phyloP scores from a whole-genome alignment of 2,888 invertebrate species.

The Trimorus sp. region DNA sequence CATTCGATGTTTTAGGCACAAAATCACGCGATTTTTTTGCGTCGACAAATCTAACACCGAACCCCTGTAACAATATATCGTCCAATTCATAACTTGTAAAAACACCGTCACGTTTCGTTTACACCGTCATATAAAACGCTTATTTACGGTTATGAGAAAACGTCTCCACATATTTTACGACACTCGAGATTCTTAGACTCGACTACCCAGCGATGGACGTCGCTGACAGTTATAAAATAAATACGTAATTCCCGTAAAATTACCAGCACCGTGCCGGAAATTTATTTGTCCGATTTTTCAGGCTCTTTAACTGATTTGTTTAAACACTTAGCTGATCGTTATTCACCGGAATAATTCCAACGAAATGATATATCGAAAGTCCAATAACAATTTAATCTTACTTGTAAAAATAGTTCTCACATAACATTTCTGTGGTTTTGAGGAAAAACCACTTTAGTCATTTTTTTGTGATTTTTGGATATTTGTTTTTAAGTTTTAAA shows the following conservation, averaged over 20 bases:
- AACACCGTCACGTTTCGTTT: slow-evolving; percentile 18
- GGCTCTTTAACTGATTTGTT: too few relatives aligned
- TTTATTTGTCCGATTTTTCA: too few relatives aligned
- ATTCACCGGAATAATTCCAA: too few relatives aligned
- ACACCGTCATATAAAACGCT: slow-evolving; percentile 15
- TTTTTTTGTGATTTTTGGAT: too few relatives aligned
- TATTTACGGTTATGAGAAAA: slow-evolving; percentile 41
- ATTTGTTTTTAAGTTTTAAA: too few relatives aligned
- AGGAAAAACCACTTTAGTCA: too few relatives aligned
- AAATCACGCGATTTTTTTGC: too few relatives aligned
- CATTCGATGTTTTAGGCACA: not conserved
- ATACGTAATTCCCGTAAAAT: slow-evolving; percentile 14
- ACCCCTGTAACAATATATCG: not conserved
- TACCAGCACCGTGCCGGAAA: not conserved
- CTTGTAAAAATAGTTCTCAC: too few relatives aligned
- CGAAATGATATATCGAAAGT: too few relatives aligned
- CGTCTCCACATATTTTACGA: slow-evolving; percentile 33
- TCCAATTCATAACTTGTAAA: slow-evolving; percentile 22
- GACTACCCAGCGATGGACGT: slow-evolving; percentile 14
- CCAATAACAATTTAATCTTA: too few relatives aligned
- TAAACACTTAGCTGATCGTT: too few relatives aligned
- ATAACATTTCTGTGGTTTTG: too few relatives aligned
- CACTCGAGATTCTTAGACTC: slow-evolving; percentile 33
- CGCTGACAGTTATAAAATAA: slow-evolving; percentile 11
- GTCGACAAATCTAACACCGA: not conserved